Evolutionary conservation across 2,113 vertebrate species (phyloP).

Genomic region (Lathamus discolor): DNA sequence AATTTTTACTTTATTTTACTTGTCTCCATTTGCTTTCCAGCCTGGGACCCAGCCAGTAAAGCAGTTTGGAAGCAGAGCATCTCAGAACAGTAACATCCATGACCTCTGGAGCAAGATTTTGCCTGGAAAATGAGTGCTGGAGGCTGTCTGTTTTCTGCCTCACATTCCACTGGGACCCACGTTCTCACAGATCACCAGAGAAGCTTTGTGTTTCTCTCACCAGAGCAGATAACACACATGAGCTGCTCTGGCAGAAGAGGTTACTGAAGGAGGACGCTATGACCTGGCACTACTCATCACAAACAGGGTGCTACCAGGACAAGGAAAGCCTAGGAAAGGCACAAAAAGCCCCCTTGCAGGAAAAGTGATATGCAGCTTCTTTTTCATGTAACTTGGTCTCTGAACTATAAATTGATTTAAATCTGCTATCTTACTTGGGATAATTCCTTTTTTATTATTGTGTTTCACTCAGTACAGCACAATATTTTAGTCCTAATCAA

Average conservation of each 20-base stretch:
- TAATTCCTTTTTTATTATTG: not conserved
- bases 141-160: not conserved
- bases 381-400: not conserved
- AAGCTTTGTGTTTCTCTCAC: not conserved
- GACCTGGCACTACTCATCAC: not conserved
- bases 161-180: not conserved
- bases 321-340: not conserved
- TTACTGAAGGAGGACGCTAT: not conserved
- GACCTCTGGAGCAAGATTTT: not conserved
- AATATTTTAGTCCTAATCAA: not conserved
- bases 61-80: not conserved
- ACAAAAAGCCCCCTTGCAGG: accelerated
- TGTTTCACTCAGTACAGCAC: not conserved
- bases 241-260: not conserved
- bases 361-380: not conserved
- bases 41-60: not conserved
- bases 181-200: not conserved
- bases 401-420: not conserved
- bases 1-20: not conserved
- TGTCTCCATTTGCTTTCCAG: not conserved
- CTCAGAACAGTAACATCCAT: not conserved
- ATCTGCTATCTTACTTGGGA: not conserved
- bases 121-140: not conserved
- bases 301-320: not conserved
- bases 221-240: not conserved